phyloP scores from a whole-genome alignment of 2,113 vertebrate genomes.

The Nymphicus hollandicus region DNA sequence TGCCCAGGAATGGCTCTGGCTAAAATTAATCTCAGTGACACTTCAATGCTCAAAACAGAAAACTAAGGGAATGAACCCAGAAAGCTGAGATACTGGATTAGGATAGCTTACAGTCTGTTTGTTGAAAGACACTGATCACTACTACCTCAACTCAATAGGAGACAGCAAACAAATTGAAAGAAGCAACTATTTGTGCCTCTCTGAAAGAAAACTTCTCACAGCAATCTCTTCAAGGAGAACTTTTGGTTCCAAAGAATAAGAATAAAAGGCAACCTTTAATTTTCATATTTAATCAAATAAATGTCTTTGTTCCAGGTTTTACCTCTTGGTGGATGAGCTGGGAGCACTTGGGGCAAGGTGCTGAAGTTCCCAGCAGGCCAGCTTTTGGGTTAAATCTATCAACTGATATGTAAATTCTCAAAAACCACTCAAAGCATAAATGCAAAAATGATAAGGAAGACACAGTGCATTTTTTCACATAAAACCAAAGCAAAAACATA shows the following conservation, averaged over 20 bases:
- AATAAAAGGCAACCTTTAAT: neutral
- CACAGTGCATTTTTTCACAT: neutral
- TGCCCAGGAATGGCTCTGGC: neutral
- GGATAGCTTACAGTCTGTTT: neutral
- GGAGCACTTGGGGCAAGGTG: neutral
- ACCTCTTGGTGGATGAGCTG: neutral
- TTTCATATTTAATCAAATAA: neutral
- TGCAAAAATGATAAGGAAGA: neutral
- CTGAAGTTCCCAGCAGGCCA: neutral
- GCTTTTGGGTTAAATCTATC: neutral
- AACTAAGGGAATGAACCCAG: neutral
- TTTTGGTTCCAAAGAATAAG: neutral
- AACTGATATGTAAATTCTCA: neutral
- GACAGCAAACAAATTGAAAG: neutral
- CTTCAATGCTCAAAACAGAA: neutral
- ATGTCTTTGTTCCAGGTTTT: neutral
- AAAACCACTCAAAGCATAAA: neutral
- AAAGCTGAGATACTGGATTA: neutral
- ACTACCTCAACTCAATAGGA: neutral
- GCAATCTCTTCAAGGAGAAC: neutral
- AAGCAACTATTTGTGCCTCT: neutral
- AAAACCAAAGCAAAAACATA: neutral
- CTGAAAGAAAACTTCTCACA: neutral
- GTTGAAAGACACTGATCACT: neutral
- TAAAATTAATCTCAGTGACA: neutral